Percentiles rank a stretch among this genome's conserved stretches.
Evolutionary conservation across 2,113 vertebrate species (phyloP).

Genomic region (Brachionichthys hirsutus): DNA sequence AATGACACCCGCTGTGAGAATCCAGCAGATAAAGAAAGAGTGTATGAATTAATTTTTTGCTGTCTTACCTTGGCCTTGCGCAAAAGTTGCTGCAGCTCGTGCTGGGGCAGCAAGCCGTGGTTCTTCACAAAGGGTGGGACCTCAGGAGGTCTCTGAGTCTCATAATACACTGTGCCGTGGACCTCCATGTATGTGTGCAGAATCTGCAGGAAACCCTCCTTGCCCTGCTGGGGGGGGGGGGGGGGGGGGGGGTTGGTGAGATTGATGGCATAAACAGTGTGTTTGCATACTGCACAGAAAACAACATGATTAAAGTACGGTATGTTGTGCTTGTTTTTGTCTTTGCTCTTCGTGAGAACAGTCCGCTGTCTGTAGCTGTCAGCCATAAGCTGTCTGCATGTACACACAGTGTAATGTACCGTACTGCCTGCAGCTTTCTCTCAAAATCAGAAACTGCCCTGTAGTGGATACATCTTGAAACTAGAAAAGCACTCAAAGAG

Average conservation of each 20-base stretch:
- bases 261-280: background rate
- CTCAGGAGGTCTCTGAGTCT: constrained; percentile 93
- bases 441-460: background rate
- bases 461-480: background rate
- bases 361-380: background rate
- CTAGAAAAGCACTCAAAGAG: no score
- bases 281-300: no score
- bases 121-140: constrained; percentile 95
- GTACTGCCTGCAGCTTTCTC: background rate
- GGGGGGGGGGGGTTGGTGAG: constrained; percentile 17
- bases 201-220: constrained; percentile 90
- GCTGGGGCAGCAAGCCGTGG: constrained; percentile 93
- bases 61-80: constrained; percentile 87
- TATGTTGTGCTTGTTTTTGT: no score
- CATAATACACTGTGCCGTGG: constrained; percentile 94
- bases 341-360: background rate
- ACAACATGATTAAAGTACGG: no score
- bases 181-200: constrained; percentile 97
- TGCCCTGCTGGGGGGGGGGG: constrained; percentile 80
- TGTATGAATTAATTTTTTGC: background rate
- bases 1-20: background rate
- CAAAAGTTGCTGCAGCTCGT: constrained; percentile 94
- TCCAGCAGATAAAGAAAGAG: background rate
- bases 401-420: background rate
- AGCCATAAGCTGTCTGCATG: background rate